These are phyloP conservation scores for Leucopsar rothschildi DNA, from an alignment of 2,113 vertebrate species.

Conservation along the genomic window DNA sequence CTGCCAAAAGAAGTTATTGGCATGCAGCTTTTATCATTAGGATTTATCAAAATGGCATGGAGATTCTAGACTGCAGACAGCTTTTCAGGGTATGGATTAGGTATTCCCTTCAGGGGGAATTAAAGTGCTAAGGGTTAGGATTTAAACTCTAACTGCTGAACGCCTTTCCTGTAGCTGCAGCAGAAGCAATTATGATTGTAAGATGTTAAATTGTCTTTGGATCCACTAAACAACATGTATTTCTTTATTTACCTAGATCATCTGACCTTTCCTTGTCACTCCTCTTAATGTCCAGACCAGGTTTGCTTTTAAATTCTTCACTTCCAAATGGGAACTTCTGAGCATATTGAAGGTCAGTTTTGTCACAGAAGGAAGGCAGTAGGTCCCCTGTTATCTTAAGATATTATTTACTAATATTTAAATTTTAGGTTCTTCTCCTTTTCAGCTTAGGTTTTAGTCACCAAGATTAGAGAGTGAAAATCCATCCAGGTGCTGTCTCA, in stretches of 20 bases:
- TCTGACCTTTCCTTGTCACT: not conserved
- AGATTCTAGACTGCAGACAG: not conserved
- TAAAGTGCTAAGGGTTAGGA: not conserved
- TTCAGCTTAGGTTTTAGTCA: not conserved
- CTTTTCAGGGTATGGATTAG: not conserved
- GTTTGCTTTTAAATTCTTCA: not conserved
- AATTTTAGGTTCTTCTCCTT: not conserved
- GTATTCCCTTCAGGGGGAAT: not conserved
- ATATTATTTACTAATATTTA: not conserved
- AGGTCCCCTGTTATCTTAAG: not conserved
- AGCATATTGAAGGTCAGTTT: not conserved
- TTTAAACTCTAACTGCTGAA: not conserved
- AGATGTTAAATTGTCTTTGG: rapidly evolving
- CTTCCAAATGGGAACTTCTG: not conserved
- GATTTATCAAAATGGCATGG: not conserved
- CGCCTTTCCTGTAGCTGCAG: not conserved
- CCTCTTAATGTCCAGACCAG: not conserved
- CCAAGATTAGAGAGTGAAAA: not conserved
- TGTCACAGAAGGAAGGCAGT: not conserved
- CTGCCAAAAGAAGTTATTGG: not conserved
- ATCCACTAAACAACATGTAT: not conserved
- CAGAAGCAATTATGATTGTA: not conserved
- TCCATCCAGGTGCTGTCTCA: not conserved
- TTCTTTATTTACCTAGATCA: not conserved
- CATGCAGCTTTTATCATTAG: not conserved